Conservation (phyloP, 2,113 vertebrate genomes). For the Rhynchomys soricoides region DNA sequence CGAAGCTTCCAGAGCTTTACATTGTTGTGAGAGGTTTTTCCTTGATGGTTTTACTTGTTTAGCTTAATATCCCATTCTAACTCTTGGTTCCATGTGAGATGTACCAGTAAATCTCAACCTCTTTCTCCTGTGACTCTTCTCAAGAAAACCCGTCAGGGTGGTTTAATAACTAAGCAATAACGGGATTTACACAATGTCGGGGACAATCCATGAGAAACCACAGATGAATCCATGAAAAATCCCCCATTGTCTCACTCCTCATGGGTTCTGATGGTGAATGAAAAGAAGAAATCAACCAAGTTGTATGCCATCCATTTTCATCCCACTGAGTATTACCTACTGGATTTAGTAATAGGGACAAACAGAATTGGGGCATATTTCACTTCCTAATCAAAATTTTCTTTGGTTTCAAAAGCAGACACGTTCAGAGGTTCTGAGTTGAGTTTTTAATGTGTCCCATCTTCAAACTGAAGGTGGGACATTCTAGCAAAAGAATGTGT, state of each 20-base stretch:
- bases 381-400: slow-evolving; percentile 21
- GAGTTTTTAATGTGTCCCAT: neutral
- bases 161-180: slow-evolving; percentile 34
- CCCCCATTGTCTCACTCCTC: neutral
- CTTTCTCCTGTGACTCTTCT: neutral
- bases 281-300: neutral
- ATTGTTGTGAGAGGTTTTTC: neutral
- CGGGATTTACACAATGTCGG: neutral
- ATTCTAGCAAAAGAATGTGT: neutral
- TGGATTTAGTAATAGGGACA: neutral
- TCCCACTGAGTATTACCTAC: neutral
- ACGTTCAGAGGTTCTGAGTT: neutral
- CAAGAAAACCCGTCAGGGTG: neutral
- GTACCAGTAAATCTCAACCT: neutral
- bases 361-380: neutral
- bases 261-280: neutral
- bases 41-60: slow-evolving; percentile 14
- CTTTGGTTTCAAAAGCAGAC: neutral
- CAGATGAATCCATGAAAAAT: slow-evolving; percentile 17
- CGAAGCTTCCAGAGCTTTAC: slow-evolving; percentile 21
- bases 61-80: neutral
- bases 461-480: neutral
- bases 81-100: neutral
- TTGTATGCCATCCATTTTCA: neutral
- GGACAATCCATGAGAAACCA: neutral